These are phyloP conservation scores for Pterocles burchelli DNA, from an alignment of 2,113 vertebrate species.

Conservation along the genomic window DNA sequence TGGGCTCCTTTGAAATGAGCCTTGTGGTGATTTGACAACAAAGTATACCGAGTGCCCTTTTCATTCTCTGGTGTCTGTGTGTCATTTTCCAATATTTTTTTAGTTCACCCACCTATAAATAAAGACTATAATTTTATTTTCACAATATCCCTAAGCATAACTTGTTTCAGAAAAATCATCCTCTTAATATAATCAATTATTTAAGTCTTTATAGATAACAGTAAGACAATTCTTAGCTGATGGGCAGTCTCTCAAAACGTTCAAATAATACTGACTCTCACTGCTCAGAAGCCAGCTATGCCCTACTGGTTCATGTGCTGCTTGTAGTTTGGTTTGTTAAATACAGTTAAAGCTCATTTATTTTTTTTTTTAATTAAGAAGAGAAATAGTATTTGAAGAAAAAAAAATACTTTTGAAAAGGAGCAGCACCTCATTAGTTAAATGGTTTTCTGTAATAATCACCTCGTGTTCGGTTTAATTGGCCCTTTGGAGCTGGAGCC, in stretches of 20 bases:
- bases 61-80: neutral
- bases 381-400: neutral
- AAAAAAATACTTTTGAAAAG: neutral
- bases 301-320: neutral
- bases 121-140: neutral
- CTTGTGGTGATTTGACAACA: neutral
- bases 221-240: neutral
- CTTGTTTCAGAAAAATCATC: neutral
- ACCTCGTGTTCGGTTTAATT: neutral
- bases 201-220: neutral
- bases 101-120: neutral
- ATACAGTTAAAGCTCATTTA: neutral
- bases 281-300: neutral
- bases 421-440: conserved; percentile 10
- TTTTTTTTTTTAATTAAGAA: neutral
- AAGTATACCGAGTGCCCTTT: neutral
- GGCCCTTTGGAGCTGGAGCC: conserved; percentile 31
- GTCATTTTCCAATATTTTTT: neutral
- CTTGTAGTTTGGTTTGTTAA: neutral
- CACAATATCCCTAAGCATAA: neutral
- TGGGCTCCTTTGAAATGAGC: neutral
- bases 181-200: neutral
- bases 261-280: neutral
- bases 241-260: neutral
- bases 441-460: neutral